Evolutionary conservation across 2,797 vertebrate species (phyloP), one percentile per base, ranked within the genome.

Genomic region (Sardinella longiceps): DNA sequence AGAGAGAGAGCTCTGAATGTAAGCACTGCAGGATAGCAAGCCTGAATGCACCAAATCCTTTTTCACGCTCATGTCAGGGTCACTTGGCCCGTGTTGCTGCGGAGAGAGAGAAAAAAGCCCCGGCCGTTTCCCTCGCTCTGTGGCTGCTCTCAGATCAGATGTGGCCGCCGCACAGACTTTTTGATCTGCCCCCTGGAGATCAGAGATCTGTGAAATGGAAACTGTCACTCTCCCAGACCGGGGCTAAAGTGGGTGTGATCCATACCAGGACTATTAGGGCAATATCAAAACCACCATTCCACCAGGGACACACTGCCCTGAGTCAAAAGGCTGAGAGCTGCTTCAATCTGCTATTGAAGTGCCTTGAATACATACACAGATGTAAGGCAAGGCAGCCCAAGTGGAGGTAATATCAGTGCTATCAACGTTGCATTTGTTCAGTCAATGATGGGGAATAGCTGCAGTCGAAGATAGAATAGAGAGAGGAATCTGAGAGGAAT

Each of bases 161-260:
- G 28, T 25, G 15, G 25, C 25, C 28, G 12, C 60, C 28, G 12
- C 60, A 66, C 60, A 33, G 10, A 30, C 60, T 14, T 33, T 91
- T 91, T n/a, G n/a, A n/a, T n/a, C 87, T 87, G 84, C 86, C 86
- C 88, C 90, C 89, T 81, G 89, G 91, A 91, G 88, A 82, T 60
- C 82, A 86, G 33, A 77, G 37, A 77, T 77, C 15, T 77, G 70
- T 77, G 70, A 77, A 77, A 77, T 77, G 70, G 70, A 77, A 77
- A 77, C 70, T 77, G 70, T 43, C 70, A 77, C 70, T 74, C 70
- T 10, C 37, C 15, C n/a, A n/a, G 70, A 7, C 70, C 37, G 18
- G 1, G 70, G 70, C 70, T 43, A 77, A 77, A 43, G 70, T 43
- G 37, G 70, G 33, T 77, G 33, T 77, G 70, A 77, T 77, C 70